Evolutionary conservation across 2,888 invertebrate species (phyloP), one percentile per base, ranked within the genome.

Genomic region (Cacoxenus indagator): DNA sequence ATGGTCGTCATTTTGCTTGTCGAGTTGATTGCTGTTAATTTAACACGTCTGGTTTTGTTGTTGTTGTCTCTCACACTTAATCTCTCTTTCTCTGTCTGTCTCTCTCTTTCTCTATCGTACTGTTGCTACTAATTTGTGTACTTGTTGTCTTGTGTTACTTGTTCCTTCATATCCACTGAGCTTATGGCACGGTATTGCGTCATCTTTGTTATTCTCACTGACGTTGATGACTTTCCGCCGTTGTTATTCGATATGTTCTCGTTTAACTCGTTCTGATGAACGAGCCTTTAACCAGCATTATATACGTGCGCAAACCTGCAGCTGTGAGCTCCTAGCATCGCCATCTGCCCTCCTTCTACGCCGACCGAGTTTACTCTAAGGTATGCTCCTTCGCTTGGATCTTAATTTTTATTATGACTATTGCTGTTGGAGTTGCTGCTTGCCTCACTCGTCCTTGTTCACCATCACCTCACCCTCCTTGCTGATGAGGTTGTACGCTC

Each of bases 101-200:
- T 48, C 26, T 8, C 37, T 54, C 54, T 19, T 61, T 66, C 65
- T 22, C 62, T 59, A 54, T 66, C 46, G 59, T 48, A 68, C 70
- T 68, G 37, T 37, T 14, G 37, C 37, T 37, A 14, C 37, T 37
- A 14, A 5, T 37, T 4, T 1, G n/a, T n/a, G n/a, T n/a, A n/a
- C n/a, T 1, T 68, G 37, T 65, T 26, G 64, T 70, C 72, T 19
- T 46, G 57, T 11, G 59, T 4, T 5, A 14, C 55, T 3, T 22
- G 4, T 8, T 64, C 46, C n/a, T 51, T 29, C 46, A 43, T 64
- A 26, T 43, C 45, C 46, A 1, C 14, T 14, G 66, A 69, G 43
- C 9, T 11, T 22, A 69, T 76, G 48, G 67, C n/a, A n/a, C 73
- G 22, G 72, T 78, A 22, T 61, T 9, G 61, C 19, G n/a, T 14